Percentiles rank a stretch among this genome's conserved stretches.
These are phyloP conservation scores for Oreonectes daqikongensis DNA, from an alignment of 2,797 vertebrate genomes.

Conservation along the genomic window DNA sequence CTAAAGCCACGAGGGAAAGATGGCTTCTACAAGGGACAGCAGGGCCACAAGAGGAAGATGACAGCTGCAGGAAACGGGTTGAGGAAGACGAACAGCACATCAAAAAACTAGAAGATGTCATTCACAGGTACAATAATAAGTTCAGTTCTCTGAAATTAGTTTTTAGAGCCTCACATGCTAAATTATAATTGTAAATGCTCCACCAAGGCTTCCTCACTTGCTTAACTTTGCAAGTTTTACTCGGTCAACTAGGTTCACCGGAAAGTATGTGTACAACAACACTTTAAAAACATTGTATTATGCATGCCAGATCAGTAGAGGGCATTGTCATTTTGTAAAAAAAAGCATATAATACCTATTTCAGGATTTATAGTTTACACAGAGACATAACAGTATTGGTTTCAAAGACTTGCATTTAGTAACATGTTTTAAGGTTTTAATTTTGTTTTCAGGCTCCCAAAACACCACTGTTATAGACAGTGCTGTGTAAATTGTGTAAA, in stretches of 20 bases:
- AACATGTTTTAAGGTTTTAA: too few species aligned
- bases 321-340: too few species aligned
- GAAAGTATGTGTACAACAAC: neutral
- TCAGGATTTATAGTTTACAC: too few species aligned
- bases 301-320: too few species aligned
- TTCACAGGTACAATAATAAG: conserved; percentile 82
- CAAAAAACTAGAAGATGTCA: conserved; percentile 87
- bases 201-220: too few species aligned
- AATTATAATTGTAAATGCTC: too few species aligned
- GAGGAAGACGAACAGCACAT: conserved; percentile 90
- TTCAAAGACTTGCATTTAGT: too few species aligned
- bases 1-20: conserved; percentile 94
- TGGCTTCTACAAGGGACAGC: conserved; percentile 93
- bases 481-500: neutral
- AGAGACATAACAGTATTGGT: too few species aligned
- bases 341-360: too few species aligned
- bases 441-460: too few species aligned
- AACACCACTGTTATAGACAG: too few species aligned
- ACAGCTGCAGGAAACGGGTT: conserved; percentile 85
- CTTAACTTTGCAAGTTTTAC: neutral
- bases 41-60: conserved; percentile 84
- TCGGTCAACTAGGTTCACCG: neutral
- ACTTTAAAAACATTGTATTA: too few species aligned
- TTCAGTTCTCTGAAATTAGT: neutral
- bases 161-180: neutral